Percentiles rank a stretch among this genome's conserved stretches.
These are phyloP conservation scores for Rostratula benghalensis DNA, from an alignment of 2,113 vertebrate species.

Conservation along the genomic window DNA sequence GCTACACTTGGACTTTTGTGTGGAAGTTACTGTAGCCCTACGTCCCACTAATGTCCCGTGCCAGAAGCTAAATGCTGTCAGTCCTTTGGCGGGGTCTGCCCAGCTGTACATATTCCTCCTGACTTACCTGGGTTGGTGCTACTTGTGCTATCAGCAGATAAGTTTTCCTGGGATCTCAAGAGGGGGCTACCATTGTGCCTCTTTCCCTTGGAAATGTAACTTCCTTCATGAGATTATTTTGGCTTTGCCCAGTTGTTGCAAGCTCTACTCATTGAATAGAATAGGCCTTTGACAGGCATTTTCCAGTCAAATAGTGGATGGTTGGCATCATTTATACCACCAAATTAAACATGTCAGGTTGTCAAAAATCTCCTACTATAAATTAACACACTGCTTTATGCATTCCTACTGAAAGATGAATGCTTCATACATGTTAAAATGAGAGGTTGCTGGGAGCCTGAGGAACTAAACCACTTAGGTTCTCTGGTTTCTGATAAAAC, in stretches of 20 bases:
- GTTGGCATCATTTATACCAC: constrained; percentile 11
- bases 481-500: constrained; percentile 55
- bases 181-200: not conserved
- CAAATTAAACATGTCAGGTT: constrained; percentile 53
- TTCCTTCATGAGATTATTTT: not conserved
- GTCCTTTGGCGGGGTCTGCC: not conserved
- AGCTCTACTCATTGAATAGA: not conserved
- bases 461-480: constrained; percentile 25
- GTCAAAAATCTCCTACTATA: constrained; percentile 46
- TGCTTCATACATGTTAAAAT: constrained; percentile 25
- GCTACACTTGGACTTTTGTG: not conserved
- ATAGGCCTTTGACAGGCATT: not conserved
- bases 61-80: not conserved
- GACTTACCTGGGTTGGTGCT: not conserved
- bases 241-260: not conserved
- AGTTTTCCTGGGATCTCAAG: not conserved
- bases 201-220: not conserved
- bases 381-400: constrained; percentile 55
- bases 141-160: not conserved
- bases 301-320: not conserved
- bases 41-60: not conserved
- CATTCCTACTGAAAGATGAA: constrained; percentile 62
- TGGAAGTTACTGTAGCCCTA: not conserved
- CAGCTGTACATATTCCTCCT: not conserved
- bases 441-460: constrained; percentile 39